Base-by-base conservation (phyloP, 2,888 invertebrate genomes). In the Sepioteuthis lessoniana region DNA sequence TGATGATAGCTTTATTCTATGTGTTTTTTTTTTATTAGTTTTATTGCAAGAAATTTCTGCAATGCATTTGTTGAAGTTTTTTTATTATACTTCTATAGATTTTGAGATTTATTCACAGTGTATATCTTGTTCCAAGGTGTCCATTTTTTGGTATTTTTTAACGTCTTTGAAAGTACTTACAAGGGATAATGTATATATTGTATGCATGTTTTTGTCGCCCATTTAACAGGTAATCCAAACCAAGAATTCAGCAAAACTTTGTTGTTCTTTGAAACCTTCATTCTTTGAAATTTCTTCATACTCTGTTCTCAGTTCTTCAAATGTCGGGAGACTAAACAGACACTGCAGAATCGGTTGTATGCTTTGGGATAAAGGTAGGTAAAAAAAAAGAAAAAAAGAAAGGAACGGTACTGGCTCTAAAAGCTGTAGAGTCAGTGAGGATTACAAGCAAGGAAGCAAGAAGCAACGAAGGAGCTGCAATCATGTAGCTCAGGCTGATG, bases 171-270 rank as follows among this genome's bases (percentile, higher is more conserved):
- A 25, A 25, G 55, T 55, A 21, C 55, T 13, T 76, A 13, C n/a
- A 76, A 76, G 76, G 76, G 76, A 76, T 76, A n/a, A 76, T 35
- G 76, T 16, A 35, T 76, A 76, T 55, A 55, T 76, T 35, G n/a
- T 35, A n/a, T 76, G 25, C n/a, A 16, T 35, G n/a, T 76, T n/a
- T n/a, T 76, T 76, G 13, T 76, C 35, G 13, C 35, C 16, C 4
- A 4, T 76, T 76, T 76, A 76, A 76, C 76, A 76, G 76, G 76
- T 4, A 76, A 76, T 19, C n/a, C n/a, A 76, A 76, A 31, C 31
- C n/a, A 76, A 76, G 76, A 76, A 76, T 76, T 76, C 76, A 76
- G n/a, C 76, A 76, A 76, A 76, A 76, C n/a, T 76, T 76, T 76
- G n/a, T 76, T 76, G n/a, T 76, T 35, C 16, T 76, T 76, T 76